Conservation (phyloP, 2,797 vertebrate genomes). For the Pachyuromys duprasi region DNA sequence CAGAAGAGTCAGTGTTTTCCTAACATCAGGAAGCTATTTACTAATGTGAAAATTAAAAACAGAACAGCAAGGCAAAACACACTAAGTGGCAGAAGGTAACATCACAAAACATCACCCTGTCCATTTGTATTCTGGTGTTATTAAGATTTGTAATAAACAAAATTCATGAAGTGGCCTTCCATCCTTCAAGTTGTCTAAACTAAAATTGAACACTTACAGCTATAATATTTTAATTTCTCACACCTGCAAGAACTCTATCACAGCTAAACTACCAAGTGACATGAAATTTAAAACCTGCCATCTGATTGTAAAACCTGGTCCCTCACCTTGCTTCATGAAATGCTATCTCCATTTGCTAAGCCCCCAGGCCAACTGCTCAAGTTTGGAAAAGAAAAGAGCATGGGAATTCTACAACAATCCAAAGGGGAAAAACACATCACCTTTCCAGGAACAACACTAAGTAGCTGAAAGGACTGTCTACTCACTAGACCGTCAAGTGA, state of each 20-base stretch:
- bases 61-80: constrained; percentile 43
- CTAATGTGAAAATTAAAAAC: constrained; percentile 61
- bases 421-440: background rate
- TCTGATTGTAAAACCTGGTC: background rate
- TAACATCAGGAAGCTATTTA: constrained; percentile 46
- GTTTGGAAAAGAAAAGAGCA: background rate
- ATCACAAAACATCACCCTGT: background rate
- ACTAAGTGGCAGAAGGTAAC: background rate
- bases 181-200: background rate
- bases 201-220: constrained; percentile 24
- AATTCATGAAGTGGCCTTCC: background rate
- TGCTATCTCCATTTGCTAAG: background rate
- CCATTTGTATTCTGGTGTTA: background rate
- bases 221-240: constrained; percentile 25
- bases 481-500: background rate
- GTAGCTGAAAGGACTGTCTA: background rate
- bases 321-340: background rate
- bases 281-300: background rate
- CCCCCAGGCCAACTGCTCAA: background rate
- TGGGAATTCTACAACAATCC: background rate
- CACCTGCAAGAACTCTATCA: background rate
- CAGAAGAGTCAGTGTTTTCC: background rate
- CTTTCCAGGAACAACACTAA: background rate
- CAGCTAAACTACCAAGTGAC: constrained; percentile 17
- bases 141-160: background rate